Base-by-base conservation (phyloP, 2,797 vertebrate species). In the Labeo calbasu region DNA sequence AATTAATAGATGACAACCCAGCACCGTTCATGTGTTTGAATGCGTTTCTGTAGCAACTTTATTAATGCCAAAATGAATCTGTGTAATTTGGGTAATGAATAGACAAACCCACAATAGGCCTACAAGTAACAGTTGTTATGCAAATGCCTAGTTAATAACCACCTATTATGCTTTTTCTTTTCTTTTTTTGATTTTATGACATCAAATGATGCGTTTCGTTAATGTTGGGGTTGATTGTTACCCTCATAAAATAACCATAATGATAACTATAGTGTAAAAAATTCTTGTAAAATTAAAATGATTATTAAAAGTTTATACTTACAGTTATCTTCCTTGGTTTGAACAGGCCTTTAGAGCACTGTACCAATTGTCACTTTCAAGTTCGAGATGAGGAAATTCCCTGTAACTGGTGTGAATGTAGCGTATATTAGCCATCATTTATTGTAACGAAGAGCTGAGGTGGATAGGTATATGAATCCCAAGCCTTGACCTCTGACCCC, bases 401-500 rank as follows among this genome's bases (percentile, higher is more conserved):
- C 25, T 25, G 36, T 36, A 63, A 23, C 19, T 17, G 25, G 51
- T 9, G 4, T 36, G 28, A 63, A 14, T 23, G 28, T 19, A 43
- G 50, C 32, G n/a, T 3, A 65, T 6, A 51, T 50, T 79, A 66
- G 12, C 46, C 10, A 25, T 65, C 3, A 51, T 75, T 75, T 66
- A 75, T 82, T 7, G 1, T 32, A 63, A 63, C 66, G 28, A 71
- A 72, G 19, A n/a, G 65, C 10, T 43, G 48, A 70, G 36, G n/a
- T 81, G 79, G n/a, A 70, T 57, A 19, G n/a, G 61, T 57, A n/a
- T 10, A 43, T 1, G 11, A 69, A 68, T 28, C n/a, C 28, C 19
- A 43, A 65, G 40, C 73, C 73, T 83, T 77, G 82, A 71, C 53
- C 23, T 71, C 43, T 84, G 51, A 78, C 53, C 65, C 53, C 23